Evolutionary conservation across 2,888 invertebrate species (phyloP).

Genomic region (Apodemia mormo): DNA sequence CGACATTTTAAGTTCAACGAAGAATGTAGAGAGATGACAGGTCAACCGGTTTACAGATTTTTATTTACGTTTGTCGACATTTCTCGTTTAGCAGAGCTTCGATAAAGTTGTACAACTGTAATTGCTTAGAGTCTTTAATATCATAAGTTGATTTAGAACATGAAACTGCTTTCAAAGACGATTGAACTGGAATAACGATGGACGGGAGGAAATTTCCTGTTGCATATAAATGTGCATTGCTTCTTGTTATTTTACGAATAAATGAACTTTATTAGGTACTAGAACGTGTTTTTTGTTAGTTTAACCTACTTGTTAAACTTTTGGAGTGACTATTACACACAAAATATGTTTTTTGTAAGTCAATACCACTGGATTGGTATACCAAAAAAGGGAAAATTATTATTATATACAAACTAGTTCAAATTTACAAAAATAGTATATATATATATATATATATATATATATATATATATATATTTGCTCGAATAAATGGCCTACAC

Average conservation of each 20-base stretch:
- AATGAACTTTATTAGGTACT: not conserved
- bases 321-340: too few species aligned
- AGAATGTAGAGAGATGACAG: too few species aligned
- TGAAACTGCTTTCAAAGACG: not conserved
- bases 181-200: conserved; percentile 1
- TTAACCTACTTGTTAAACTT: not conserved
- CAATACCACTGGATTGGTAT: too few species aligned
- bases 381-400: too few species aligned
- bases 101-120: not conserved
- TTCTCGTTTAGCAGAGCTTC: not conserved
- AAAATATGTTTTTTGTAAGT: too few species aligned
- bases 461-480: too few species aligned
- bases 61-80: not conserved
- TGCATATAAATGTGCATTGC: conserved; percentile 1
- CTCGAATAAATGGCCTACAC: too few species aligned
- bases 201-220: not conserved
- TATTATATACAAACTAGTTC: too few species aligned
- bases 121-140: not conserved
- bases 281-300: not conserved
- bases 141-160: conserved; percentile 1
- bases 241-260: conserved; percentile 1
- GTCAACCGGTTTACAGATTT: too few species aligned
- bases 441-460: too few species aligned
- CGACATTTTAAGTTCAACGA: too few species aligned
- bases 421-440: too few species aligned